phyloP scores from a whole-genome alignment of 2,888 invertebrate species.

The Harmothoe impar region DNA sequence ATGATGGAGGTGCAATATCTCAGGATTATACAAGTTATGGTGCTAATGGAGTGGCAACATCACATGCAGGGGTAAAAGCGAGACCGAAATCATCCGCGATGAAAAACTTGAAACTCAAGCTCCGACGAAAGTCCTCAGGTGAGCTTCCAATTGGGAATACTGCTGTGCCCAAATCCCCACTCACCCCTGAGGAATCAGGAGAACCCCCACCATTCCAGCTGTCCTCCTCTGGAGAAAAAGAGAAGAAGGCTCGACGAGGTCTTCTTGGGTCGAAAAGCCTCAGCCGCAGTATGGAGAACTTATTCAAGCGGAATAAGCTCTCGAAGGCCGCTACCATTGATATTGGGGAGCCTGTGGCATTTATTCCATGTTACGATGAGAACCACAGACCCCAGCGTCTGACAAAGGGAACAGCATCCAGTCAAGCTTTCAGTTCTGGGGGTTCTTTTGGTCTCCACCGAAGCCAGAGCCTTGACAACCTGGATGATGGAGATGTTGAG shows the following conservation, averaged over 20 bases:
- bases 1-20: background rate
- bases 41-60: background rate
- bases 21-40: background rate
- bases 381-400: constrained; percentile 22
- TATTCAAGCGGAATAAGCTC: background rate
- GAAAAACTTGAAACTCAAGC: constrained; percentile 44
- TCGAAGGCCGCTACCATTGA: background rate
- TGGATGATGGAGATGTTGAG: background rate
- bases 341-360: background rate
- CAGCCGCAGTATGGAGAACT: constrained; percentile 25
- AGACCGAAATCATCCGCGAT: background rate
- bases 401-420: background rate
- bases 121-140: background rate
- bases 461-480: background rate
- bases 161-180: background rate
- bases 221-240: background rate
- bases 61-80: background rate
- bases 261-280: constrained; percentile 11
- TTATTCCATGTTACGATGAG: background rate
- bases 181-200: background rate
- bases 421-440: background rate
- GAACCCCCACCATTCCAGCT: background rate
- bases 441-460: background rate
- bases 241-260: background rate
- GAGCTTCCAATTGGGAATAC: background rate